phyloP scores from a whole-genome alignment of 2,888 invertebrate genomes.

The Drosophila heteroneura region DNA sequence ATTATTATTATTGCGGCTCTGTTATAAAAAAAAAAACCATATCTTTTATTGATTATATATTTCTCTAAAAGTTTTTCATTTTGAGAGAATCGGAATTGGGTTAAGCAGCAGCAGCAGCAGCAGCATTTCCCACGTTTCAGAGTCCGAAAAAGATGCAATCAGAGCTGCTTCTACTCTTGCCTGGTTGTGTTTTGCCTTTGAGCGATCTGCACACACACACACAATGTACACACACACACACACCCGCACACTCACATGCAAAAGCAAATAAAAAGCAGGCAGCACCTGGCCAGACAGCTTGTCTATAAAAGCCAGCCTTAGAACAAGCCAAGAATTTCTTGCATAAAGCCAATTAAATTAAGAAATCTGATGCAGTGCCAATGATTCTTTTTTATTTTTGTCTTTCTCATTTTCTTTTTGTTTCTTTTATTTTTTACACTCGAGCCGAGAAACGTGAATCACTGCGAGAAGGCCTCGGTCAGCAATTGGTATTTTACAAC shows the following conservation, averaged over 20 bases:
- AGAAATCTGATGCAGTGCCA: constrained; percentile 79
- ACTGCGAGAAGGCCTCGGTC: constrained; percentile 24
- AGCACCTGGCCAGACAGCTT: constrained; percentile 75
- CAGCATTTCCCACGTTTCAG: constrained; percentile 52
- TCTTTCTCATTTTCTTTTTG: not conserved
- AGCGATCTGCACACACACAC: constrained; percentile 16
- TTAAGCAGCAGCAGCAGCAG: constrained; percentile 40
- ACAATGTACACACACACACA: constrained; percentile 8
- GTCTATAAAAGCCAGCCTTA: constrained; percentile 66
- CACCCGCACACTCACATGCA: not conserved
- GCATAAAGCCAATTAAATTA: constrained; percentile 82
- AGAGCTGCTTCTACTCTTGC: constrained; percentile 6
- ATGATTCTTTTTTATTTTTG: constrained; percentile 50
- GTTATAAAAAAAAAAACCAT: not conserved
- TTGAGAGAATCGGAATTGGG: constrained; percentile 52
- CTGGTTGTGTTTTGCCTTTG: constrained; percentile 27
- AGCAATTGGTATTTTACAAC: constrained; percentile 81
- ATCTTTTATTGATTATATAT: constrained; percentile 23
- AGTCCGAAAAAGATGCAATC: constrained; percentile 38
- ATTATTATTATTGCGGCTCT: constrained; percentile 17
- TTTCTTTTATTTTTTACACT: not conserved
- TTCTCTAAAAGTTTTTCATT: not conserved
- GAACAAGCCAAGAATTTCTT: constrained; percentile 65
- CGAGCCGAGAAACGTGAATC: constrained; percentile 58
- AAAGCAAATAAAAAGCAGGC: not conserved